Percentiles rank a stretch among this genome's conserved stretches.
These are phyloP conservation scores for Spisula subtruncata DNA, from an alignment of 2,888 invertebrate species.

Conservation along the genomic window DNA sequence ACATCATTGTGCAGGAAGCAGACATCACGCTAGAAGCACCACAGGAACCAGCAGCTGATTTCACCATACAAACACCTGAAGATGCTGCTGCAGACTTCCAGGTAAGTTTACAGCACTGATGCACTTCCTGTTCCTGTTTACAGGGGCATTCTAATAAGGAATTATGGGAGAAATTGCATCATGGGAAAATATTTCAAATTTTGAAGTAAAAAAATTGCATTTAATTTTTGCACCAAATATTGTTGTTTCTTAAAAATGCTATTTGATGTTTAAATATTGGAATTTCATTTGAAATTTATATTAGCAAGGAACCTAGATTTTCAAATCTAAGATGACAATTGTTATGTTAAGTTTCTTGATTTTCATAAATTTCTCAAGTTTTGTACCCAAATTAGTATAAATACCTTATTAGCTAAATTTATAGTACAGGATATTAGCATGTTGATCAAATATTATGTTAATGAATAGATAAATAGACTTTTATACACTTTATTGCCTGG, in stretches of 20 bases:
- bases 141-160: conserved; percentile 9
- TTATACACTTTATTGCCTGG: neutral
- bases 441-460: neutral
- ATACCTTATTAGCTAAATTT: neutral
- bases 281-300: neutral
- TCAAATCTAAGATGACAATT: too few species aligned
- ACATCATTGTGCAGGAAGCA: conserved; percentile 59
- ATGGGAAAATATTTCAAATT: neutral
- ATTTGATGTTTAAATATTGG: neutral
- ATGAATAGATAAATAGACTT: conserved; percentile 17
- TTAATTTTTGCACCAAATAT: neutral
- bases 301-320: neutral
- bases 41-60: conserved; percentile 57
- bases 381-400: neutral
- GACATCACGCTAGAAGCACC: conserved; percentile 64
- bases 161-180: conserved; percentile 9
- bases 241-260: neutral
- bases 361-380: neutral
- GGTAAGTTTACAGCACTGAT: conserved; percentile 56
- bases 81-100: conserved; percentile 66
- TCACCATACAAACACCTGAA: conserved; percentile 52
- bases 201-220: neutral
- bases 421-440: neutral
- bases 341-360: neutral
- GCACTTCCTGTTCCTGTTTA: conserved; percentile 38